Evolutionary conservation across 2,797 vertebrate species (phyloP).

Genomic region (Cottoperca gobio): DNA sequence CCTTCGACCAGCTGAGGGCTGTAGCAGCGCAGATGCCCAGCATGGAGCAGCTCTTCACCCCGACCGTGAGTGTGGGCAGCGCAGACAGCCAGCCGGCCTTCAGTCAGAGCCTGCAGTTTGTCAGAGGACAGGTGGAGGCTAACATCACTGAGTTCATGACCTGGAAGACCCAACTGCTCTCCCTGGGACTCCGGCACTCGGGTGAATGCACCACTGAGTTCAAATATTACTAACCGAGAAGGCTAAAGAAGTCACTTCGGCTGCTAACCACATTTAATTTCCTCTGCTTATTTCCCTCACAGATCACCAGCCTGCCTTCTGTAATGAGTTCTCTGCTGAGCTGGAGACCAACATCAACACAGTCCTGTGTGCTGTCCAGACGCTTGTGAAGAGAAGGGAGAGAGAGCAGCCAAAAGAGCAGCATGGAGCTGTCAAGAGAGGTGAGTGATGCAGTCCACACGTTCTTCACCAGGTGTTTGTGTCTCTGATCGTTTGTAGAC

Average conservation of each 20-base stretch:
- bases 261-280: neutral
- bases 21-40: constrained; percentile 84
- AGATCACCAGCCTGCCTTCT: constrained; percentile 77
- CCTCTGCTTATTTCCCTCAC: neutral
- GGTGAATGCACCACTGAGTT: constrained; percentile 54
- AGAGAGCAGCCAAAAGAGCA: constrained; percentile 62
- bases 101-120: constrained; percentile 85
- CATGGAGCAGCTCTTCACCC: constrained; percentile 87
- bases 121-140: constrained; percentile 86
- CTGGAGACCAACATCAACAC: constrained; percentile 89
- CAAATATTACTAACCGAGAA: neutral
- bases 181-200: constrained; percentile 62
- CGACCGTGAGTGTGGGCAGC: constrained; percentile 69
- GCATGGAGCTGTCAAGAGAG: constrained; percentile 72
- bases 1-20: constrained; percentile 84
- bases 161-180: constrained; percentile 90
- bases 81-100: constrained; percentile 80
- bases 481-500: neutral
- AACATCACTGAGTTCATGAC: constrained; percentile 86
- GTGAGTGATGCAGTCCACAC: constrained; percentile 48
- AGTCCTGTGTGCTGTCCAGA: constrained; percentile 92
- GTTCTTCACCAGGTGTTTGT: neutral
- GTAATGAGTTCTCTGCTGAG: constrained; percentile 86
- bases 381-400: constrained; percentile 86
- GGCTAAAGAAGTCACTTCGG: neutral